Conservation (phyloP, 2,797 vertebrate genomes). For the Spizella passerina region DNA sequence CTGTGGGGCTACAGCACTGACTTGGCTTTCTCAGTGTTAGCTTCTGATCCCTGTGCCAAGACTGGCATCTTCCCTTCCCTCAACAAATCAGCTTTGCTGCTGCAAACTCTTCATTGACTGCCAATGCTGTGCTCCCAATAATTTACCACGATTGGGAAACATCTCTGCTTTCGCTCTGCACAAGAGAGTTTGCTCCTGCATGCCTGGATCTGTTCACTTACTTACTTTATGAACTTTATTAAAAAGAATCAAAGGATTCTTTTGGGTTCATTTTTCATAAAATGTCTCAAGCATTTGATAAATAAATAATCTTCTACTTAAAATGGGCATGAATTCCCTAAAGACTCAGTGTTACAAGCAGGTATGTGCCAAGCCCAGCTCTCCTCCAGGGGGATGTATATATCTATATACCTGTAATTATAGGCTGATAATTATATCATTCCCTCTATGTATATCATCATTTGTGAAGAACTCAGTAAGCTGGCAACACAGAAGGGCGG, state of each 20-base stretch:
- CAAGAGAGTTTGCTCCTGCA: conserved; percentile 40
- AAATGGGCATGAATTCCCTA: conserved; percentile 61
- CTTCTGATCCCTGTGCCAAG: conserved; percentile 10
- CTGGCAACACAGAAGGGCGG: conserved; percentile 75
- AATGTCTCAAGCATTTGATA: conserved; percentile 67
- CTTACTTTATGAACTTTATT: conserved; percentile 22
- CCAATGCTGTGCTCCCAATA: conserved; percentile 4
- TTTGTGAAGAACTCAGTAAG: conserved; percentile 76
- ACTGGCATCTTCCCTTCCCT: conserved; percentile 10
- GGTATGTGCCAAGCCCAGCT: conserved; percentile 63
- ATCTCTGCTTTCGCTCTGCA: neutral
- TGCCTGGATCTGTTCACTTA: conserved; percentile 55
- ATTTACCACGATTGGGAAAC: conserved; percentile 44
- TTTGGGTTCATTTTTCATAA: conserved; percentile 63
- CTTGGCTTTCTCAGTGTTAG: neutral
- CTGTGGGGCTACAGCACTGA: neutral
- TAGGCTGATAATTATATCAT: conserved; percentile 82
- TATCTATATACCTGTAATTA: conserved; percentile 80
- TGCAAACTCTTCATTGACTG: conserved; percentile 33
- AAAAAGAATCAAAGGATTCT: conserved; percentile 60
- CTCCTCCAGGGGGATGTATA: conserved; percentile 77
- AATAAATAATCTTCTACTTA: conserved; percentile 57
- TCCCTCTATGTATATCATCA: conserved; percentile 76
- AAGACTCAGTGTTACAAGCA: conserved; percentile 54
- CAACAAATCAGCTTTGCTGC: conserved; percentile 41